Base-by-base conservation (phyloP, 2,888 invertebrate species). In the Drosophila histrio region DNA sequence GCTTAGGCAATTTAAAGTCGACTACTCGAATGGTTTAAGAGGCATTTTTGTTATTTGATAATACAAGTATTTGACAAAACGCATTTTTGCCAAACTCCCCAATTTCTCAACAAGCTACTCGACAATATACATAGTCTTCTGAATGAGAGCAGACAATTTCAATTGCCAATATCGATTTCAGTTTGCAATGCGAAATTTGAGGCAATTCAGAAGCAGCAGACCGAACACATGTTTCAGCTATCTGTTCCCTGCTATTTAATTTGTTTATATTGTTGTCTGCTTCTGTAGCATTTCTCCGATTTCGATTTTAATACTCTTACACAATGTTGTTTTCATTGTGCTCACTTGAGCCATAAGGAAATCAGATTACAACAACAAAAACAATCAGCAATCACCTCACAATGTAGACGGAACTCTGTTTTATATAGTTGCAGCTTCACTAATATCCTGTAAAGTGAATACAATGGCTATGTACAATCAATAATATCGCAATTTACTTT, bases 1-100 rank as follows among this genome's bases (percentile, higher is more conserved):
- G 41, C 28, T 70, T 69, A 47, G n/a, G 17, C 47, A 44, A 54
- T 59, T 62, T 57, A 60, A 63, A 72, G 22, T 54, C 28, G 22
- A 34, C 39, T 28, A 9, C 24, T 46, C 36, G 21, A 67, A 34
- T 26, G n/a, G 1, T 22, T 38, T 24, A 13, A 54, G 19, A 11
- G 30, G 7, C 21, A 22, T n/a, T 53, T 58, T 7, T 57, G 32
- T 53, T 44, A 46, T 58, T 53, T 52, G 44, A 43, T 36, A 38
- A 36, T 19, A 28, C 34, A 21, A 46, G 30, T 46, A 44, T 24
- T 52, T 32, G 3, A 3, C 43, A 44, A 30, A 8, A 2, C 28
- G 22, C 47, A 46, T 67, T 56, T 7, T 9, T 13, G 1, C 11
- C 32, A n/a, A 43, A 24, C 24, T 30, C 44, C 43, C 5, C 21